A percentile compares a stretch with the other conserved stretches of the same genome.
These are phyloP conservation scores for Chelonia mydas DNA, from an alignment of 2,797 vertebrate species.

Conservation along the genomic window DNA sequence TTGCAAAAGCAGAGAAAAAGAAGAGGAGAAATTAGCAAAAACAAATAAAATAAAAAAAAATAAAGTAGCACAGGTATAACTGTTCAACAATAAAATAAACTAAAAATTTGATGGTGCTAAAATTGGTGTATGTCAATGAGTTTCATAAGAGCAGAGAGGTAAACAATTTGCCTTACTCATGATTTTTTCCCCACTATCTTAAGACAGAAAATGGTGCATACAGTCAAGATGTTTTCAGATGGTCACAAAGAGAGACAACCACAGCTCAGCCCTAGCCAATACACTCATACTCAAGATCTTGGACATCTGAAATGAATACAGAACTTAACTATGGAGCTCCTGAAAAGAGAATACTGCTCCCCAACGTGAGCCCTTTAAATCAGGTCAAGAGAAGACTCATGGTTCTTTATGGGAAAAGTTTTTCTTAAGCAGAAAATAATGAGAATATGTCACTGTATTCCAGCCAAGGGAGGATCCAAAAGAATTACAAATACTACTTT, in stretches of 20 bases:
- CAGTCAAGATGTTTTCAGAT: slow-evolving; percentile 26
- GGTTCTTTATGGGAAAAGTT: neutral
- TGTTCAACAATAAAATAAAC: neutral
- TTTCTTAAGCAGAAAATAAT: neutral
- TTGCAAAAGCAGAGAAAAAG: slow-evolving; percentile 19
- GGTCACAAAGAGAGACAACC: neutral
- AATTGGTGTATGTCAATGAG: slow-evolving; percentile 29
- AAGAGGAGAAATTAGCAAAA: neutral
- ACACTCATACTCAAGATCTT: neutral
- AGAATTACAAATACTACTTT: neutral
- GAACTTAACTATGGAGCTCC: neutral
- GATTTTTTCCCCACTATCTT: neutral
- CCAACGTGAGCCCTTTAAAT: neutral
- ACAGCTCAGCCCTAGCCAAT: neutral
- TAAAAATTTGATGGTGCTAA: neutral
- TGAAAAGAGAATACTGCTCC: accelerated
- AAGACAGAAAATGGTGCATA: slow-evolving; percentile 15
- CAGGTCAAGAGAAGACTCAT: neutral
- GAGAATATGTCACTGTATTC: neutral
- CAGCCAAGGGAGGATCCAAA: neutral
- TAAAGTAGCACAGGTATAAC: neutral
- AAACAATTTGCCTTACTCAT: slow-evolving; percentile 37
- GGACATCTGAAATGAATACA: slow-evolving; percentile 1
- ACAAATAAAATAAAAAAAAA: neutral
- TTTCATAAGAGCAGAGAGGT: slow-evolving; percentile 21